Evolutionary conservation across 2,113 vertebrate species (phyloP), one percentile per base, ranked within the genome.

Genomic region (Cavia aperea): DNA sequence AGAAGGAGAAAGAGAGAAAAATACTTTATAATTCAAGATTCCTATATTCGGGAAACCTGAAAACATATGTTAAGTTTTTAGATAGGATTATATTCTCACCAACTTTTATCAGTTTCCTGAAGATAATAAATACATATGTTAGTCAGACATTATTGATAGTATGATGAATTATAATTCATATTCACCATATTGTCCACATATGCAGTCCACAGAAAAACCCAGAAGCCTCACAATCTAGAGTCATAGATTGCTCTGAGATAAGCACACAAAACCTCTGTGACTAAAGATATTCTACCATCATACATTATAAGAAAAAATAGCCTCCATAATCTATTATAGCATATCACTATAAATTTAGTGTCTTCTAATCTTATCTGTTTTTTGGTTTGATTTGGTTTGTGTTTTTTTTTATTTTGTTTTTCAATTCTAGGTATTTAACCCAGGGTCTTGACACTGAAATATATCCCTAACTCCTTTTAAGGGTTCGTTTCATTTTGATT

Each of bases 21-120:
- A 14, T 54, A 83, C 58, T 54, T 43, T 36, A 70, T 26, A 93
- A 92, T 65, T 63, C 26, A 83, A 82, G 5, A 87, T 70, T 21
- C 60, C 51, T 88, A 1, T 5, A 65, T 77, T 79, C 86, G 36
- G 26, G 89, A 91, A 82, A 88, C 62, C 31, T 72, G 24, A 19
- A 81, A 89, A 89, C 65, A 12, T 82, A 94, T 90, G 62, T 86
- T 86, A 51, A 18, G 2, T 75, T 93, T 82, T 84, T 56, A 79
- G 70, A 75, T 21, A 93, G 14, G 1, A 24, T 33, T 84, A 46
- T 93, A 70, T 72, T 82, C 24, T 70, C n/a, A 43, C 29, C 58
- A 91, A 56, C 5, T 36, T 81, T 56, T 84, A 15, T 89, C 19
- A 79, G 54, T 68, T 85, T 33, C 21, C 23, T 87, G 43, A 12